Conservation (phyloP, 2,888 invertebrate genomes). For the Syrphus vitripennis region DNA sequence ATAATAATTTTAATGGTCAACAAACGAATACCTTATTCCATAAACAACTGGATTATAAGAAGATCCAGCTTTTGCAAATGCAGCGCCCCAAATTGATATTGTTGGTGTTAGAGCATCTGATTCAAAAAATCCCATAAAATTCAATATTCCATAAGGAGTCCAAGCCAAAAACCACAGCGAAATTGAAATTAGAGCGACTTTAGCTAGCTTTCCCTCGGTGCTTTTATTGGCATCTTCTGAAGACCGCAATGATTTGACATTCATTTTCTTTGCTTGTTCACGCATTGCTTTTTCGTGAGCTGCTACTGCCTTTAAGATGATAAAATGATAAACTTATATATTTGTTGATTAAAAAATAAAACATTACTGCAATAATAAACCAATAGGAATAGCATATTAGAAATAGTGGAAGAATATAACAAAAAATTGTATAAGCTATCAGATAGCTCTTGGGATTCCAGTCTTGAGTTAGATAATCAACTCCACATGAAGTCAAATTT, state of each 20-base stretch:
- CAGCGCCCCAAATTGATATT: constrained; percentile 87
- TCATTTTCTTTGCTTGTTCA: constrained; percentile 84
- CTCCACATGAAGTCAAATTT: constrained; percentile 84
- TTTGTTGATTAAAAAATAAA: background rate
- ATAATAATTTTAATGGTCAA: background rate
- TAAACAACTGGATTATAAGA: constrained; percentile 84
- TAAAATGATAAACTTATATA: background rate
- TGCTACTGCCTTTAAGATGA: constrained; percentile 82
- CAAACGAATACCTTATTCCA: constrained; percentile 82
- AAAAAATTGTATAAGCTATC: constrained; percentile 81
- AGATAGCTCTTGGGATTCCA: constrained; percentile 82
- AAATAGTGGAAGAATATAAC: constrained; percentile 81
- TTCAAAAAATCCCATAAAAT: constrained; percentile 89
- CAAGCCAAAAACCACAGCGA: constrained; percentile 85
- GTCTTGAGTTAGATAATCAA: constrained; percentile 81
- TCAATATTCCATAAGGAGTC: constrained; percentile 93
- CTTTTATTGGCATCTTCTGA: constrained; percentile 81
- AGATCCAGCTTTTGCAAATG: constrained; percentile 84
- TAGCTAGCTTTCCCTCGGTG: constrained; percentile 82
- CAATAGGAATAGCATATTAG: constrained; percentile 84
- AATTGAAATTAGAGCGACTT: constrained; percentile 84
- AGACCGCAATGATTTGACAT: constrained; percentile 82
- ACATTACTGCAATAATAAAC: constrained; percentile 82
- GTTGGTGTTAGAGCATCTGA: constrained; percentile 87
- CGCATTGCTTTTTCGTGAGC: constrained; percentile 83